A percentile compares a stretch with the other conserved stretches of the same genome.
phyloP scores from a whole-genome alignment of 2,113 vertebrate species.

The Sceloporus tristichus region DNA sequence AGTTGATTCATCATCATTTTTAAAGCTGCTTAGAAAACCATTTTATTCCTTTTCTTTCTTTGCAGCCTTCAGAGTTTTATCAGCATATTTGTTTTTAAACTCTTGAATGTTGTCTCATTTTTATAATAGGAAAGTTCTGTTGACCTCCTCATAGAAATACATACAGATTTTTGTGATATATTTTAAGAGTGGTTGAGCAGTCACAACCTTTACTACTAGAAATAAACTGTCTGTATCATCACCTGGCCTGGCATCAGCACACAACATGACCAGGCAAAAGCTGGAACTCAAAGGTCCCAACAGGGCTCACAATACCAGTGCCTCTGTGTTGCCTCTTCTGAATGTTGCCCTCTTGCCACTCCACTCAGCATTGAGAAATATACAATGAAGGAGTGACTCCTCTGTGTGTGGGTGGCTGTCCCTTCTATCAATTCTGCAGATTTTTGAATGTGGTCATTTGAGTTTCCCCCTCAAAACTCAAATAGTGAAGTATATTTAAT shows the following conservation, averaged over 20 bases:
- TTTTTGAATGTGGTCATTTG: neutral
- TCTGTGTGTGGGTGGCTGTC: neutral
- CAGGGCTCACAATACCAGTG: neutral
- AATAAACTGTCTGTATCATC: constrained; percentile 11
- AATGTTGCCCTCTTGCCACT: neutral
- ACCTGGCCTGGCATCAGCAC: neutral
- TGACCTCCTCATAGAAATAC: constrained; percentile 8
- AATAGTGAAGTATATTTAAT: neutral
- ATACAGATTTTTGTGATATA: constrained; percentile 38
- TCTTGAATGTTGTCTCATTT: constrained; percentile 3
- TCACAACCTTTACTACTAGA: neutral
- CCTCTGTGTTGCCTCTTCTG: neutral
- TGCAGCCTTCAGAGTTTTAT: constrained; percentile 3
- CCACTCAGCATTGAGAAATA: neutral
- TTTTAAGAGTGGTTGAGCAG: constrained; percentile 39
- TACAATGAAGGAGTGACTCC: neutral
- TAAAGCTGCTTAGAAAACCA: neutral
- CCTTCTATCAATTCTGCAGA: neutral
- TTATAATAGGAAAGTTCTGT: constrained; percentile 20
- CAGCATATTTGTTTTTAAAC: constrained; percentile 38
- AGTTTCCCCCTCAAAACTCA: neutral
- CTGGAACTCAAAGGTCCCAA: neutral
- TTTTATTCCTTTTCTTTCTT: neutral
- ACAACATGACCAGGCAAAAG: neutral
- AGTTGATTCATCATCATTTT: constrained; percentile 71